Evolutionary conservation across 37 sponge, comb jelly and placozoan species (phyloP), one percentile per base, ranked within the genome.

Genomic region (Axinella damicornis): DNA sequence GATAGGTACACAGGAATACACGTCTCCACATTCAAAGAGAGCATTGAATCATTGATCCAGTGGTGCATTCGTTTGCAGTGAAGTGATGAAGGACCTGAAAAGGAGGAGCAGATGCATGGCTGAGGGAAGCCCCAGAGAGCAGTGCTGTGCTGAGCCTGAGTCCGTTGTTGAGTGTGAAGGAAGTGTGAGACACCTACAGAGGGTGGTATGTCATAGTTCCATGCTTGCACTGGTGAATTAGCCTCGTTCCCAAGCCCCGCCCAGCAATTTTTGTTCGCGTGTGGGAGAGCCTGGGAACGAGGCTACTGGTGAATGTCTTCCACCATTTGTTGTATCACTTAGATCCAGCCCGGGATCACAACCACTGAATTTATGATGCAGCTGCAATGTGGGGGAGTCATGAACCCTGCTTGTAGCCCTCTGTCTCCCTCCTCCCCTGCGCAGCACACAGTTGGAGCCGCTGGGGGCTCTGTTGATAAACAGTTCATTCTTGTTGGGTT

Each of bases 1-100:
- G 94, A 89, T 84, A 71, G 60, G 91, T 91, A 46, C 46, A 46
- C n/a, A n/a, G n/a, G n/a, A n/a, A n/a, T n/a, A n/a, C n/a, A n/a
- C n/a, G n/a, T n/a, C n/a, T n/a, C n/a, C n/a, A n/a, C n/a, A n/a
- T n/a, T n/a, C n/a, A n/a, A n/a, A 46, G 46, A 4, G 4, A 46
- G 46, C 46, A 4, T 12, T 12, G 46, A 46, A 46, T 12, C 9
- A 9, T 46, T 46, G 46, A 4, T 46, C 9, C 9, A 46, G 46
- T 46, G 4, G 46, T 46, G 46, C 9, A 9, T 46, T 46, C 46
- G 9, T 9, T 46, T 64, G 19, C 53, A 83, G 73, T 17, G 77
- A 88, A 25, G 77, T 82, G 1, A 77, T 39, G n/a, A 31, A 39
- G 28, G 64, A 61, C 24, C 27, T 73, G 74, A 75, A 37, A 37